Conservation (phyloP, 1,140 invertebrate genomes). For the Elymnias hypermnestra region DNA sequence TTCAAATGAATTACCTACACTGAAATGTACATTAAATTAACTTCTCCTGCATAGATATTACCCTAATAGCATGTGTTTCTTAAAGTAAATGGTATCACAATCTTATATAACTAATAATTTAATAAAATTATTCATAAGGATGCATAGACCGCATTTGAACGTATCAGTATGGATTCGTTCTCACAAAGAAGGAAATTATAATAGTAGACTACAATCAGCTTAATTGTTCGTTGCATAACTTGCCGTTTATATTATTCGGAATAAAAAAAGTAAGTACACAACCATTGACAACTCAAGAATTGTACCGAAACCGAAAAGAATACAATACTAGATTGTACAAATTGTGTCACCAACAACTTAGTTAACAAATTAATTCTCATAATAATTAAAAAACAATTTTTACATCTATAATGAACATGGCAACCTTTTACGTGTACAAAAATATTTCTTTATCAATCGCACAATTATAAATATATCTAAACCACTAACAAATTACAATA, state of each 20-base stretch:
- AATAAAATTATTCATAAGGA: conserved; percentile 67
- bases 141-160: conserved; percentile 52
- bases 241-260: conserved; percentile 27
- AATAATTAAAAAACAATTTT: conserved; percentile 42
- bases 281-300: conserved; percentile 57
- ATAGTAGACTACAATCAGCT: conserved; percentile 35
- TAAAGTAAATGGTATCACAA: conserved; percentile 72
- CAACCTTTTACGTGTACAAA: conserved; percentile 74
- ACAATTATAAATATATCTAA: conserved; percentile 69
- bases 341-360: conserved; percentile 24
- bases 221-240: conserved; percentile 36
- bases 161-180: conserved; percentile 28
- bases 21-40: conserved; percentile 54
- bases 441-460: conserved; percentile 68
- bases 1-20: conserved; percentile 49
- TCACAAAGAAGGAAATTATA: conserved; percentile 32
- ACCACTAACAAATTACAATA: conserved; percentile 60
- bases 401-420: conserved; percentile 69
- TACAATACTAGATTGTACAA: conserved; percentile 30
- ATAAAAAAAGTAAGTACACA: conserved; percentile 65
- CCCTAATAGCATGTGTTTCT: conserved; percentile 49
- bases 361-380: conserved; percentile 24
- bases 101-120: conserved; percentile 61
- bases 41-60: conserved; percentile 43
- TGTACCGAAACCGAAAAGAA: conserved; percentile 33